Conservation (phyloP, 1,140 invertebrate genomes). For the Uloborus diversus region DNA sequence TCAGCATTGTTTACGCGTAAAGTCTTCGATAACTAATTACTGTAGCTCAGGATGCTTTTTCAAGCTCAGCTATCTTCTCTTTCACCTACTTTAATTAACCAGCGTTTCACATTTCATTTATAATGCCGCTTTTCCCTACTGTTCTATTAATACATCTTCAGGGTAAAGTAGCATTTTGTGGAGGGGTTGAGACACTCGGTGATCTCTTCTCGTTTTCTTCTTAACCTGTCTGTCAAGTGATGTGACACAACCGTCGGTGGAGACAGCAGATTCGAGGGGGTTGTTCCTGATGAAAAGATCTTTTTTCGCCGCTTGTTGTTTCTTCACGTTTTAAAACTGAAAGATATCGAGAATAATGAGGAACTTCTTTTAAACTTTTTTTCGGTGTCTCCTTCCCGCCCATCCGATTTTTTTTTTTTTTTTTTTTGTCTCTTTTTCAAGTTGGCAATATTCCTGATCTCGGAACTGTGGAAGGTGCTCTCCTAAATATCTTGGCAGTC, state of each 20-base stretch:
- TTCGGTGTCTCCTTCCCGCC: neutral
- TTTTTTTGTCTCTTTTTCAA: too few relatives aligned
- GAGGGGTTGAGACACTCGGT: neutral
- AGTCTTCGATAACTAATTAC: too few relatives aligned
- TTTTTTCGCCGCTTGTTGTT: conserved; percentile 4
- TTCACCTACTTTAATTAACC: too few relatives aligned
- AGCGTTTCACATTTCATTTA: conserved; percentile 11
- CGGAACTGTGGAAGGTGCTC: too few relatives aligned
- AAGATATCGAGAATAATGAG: neutral
- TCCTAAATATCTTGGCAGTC: too few relatives aligned
- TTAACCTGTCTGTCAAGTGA: conserved; percentile 29
- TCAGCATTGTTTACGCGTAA: too few relatives aligned
- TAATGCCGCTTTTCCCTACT: neutral
- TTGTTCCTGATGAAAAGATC: conserved; percentile 31
- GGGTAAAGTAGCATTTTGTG: neutral
- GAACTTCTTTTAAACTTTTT: neutral
- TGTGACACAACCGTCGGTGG: neutral
- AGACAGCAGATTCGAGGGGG: conserved; percentile 8
- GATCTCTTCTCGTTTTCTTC: neutral
- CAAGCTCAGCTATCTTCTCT: too few relatives aligned
- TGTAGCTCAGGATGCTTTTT: too few relatives aligned
- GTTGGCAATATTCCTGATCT: neutral
- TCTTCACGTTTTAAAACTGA: neutral
- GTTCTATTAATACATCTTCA: conserved; percentile 34
- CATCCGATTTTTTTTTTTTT: neutral